A percentile compares a stretch with the other conserved stretches of the same genome.
Evolutionary conservation across 1,140 invertebrate species (phyloP).

Genomic region (Ostrea edulis): DNA sequence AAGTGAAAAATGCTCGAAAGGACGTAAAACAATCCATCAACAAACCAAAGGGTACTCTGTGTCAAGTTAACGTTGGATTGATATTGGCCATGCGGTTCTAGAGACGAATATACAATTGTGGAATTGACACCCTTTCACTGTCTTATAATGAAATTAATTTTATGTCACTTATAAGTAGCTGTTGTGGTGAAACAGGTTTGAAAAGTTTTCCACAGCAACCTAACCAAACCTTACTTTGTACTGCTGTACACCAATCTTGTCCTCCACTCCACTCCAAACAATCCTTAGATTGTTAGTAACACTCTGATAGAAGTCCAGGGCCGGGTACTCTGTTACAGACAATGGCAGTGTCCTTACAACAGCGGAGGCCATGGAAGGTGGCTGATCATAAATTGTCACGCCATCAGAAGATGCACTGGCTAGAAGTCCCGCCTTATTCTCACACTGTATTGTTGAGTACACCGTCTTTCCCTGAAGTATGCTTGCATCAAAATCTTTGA

Average conservation of each 20-base stretch:
- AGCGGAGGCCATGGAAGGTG: not conserved
- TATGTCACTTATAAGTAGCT: too few relatives aligned
- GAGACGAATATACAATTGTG: too few relatives aligned
- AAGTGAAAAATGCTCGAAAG: too few relatives aligned
- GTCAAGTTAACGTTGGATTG: too few relatives aligned
- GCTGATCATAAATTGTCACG: conserved; percentile 43
- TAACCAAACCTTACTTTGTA: not conserved
- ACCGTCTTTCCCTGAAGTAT: conserved; percentile 23
- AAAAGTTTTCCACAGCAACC: too few relatives aligned
- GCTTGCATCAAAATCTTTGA: conserved; percentile 4
- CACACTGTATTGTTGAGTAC: conserved; percentile 56
- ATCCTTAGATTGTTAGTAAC: not conserved
- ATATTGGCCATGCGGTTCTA: too few relatives aligned
- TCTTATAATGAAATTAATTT: too few relatives aligned
- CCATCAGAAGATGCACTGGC: conserved; percentile 48
- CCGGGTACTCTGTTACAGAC: conserved; percentile 48
- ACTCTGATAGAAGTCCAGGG: conserved; percentile 52
- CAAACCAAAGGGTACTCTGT: too few relatives aligned
- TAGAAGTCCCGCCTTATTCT: conserved; percentile 59
- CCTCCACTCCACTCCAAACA: conserved; percentile 33
- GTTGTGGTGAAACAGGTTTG: too few relatives aligned
- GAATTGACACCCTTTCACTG: too few relatives aligned
- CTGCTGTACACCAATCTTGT: conserved; percentile 35
- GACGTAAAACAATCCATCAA: too few relatives aligned
- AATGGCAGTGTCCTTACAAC: conserved; percentile 11